Base-by-base conservation (phyloP, 2,113 vertebrate species). In the Chaetorhynchus papuensis region DNA sequence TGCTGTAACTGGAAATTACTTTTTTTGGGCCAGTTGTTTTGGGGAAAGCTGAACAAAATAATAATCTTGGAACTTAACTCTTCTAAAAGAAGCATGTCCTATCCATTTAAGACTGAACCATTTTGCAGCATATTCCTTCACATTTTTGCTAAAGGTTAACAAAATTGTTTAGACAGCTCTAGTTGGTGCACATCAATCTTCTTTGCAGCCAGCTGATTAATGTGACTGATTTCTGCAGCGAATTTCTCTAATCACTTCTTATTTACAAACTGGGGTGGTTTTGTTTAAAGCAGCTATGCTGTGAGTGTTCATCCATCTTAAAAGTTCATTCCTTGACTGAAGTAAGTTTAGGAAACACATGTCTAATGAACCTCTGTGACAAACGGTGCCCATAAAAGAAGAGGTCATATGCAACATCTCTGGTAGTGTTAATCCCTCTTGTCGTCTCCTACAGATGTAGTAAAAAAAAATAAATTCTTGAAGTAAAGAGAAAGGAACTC, bases 101-200 rank as follows among this genome's bases (percentile, higher is more conserved):
- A 24, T 33, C 60, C 44, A n/a, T 93, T 83, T 90, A 90, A 75
- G 64, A 72, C 57, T n/a, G 84, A 79, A 59, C 42, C 54, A 35
- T 91, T 90, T 31, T 49, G 70, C 63, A 89, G 60, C 81, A 19
- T 87, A 83, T 92, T 90, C 70, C 53, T 92, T 92, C 87, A 70
- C 93, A 61, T 96, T 95, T 97, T 97, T 97, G 96, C 90, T 97
- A 96, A 96, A 97, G 97, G 94, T 98, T 97, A 98, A 94, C 92
- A 94, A 96, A 97, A 97, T 90, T 97, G 95, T 98, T 98, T 97
- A 96, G 97, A 97, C 93, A 94, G 93, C 80, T 95, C 83, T 96
- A 74, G 94, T 93, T 92, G 65, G 84, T 95, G 93, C 89, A 77
- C 94, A 96, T 97, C 93, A 65, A 23, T 97, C 95, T 92, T 31